Conservation (phyloP, 2,797 vertebrate species). For the Sternotherus odoratus region DNA sequence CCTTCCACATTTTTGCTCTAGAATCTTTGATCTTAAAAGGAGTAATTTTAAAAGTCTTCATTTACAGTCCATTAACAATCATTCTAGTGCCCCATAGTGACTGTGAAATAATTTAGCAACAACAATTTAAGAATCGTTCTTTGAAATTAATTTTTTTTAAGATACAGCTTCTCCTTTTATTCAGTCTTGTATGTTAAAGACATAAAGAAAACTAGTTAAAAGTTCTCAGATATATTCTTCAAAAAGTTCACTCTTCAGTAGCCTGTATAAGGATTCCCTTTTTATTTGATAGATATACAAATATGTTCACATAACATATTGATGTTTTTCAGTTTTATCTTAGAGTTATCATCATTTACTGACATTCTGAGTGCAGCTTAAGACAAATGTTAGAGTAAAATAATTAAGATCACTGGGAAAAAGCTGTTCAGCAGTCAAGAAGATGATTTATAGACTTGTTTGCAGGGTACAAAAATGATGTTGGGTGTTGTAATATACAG, state of each 20-base stretch:
- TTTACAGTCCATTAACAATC: not conserved
- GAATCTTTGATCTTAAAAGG: not conserved
- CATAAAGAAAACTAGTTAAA: not conserved
- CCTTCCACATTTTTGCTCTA: not conserved
- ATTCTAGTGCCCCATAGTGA: not conserved
- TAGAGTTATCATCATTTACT: not conserved
- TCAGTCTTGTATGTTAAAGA: not conserved
- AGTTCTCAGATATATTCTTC: not conserved
- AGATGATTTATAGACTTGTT: not conserved
- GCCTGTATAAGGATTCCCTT: not conserved
- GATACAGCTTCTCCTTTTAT: not conserved
- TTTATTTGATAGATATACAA: not conserved
- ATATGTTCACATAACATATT: not conserved
- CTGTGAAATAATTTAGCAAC: not conserved
- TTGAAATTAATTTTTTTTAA: not conserved
- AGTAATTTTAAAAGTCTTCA: not conserved
- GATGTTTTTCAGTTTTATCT: not conserved
- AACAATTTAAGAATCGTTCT: not conserved
- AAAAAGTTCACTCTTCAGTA: not conserved
- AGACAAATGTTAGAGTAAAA: not conserved
- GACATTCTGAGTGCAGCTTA: slow-evolving; percentile 1
- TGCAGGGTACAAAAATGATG: not conserved
- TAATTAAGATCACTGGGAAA: slow-evolving; percentile 31
- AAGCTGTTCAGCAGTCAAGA: slow-evolving; percentile 17
- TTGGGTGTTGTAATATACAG: slow-evolving; percentile 19